These are phyloP conservation scores for Nasonia oneida DNA, from an alignment of 2,888 invertebrate genomes.

Conservation along the genomic window DNA sequence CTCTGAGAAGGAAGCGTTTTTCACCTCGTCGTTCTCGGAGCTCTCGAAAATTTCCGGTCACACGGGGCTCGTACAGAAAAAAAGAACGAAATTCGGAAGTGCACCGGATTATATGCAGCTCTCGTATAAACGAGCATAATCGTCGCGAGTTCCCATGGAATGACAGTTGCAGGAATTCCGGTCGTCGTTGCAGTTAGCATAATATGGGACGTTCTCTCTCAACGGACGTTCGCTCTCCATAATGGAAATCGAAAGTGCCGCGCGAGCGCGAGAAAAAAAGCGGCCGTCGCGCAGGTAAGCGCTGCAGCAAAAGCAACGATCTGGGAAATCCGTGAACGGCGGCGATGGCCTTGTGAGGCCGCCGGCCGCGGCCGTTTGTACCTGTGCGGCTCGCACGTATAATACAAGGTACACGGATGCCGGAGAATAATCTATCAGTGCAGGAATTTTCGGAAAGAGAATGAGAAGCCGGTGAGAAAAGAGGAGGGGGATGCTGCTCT, in stretches of 20 bases:
- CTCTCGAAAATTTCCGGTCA: slow-evolving; percentile 10
- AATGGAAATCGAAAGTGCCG: not conserved
- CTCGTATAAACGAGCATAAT: not conserved
- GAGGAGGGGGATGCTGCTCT: slow-evolving; percentile 20
- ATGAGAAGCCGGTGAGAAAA: slow-evolving; percentile 18
- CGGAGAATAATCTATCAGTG: slow-evolving; percentile 47
- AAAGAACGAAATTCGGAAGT: slow-evolving; percentile 34
- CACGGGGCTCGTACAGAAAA: not conserved
- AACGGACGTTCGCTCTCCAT: not conserved
- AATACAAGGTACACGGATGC: slow-evolving; percentile 59
- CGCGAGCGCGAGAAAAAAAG: not conserved
- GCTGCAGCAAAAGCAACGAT: slow-evolving; percentile 20
- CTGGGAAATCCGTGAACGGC: slow-evolving; percentile 43
- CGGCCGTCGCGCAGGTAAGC: not conserved
- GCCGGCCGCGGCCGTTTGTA: not conserved
- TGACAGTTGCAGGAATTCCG: slow-evolving; percentile 35
- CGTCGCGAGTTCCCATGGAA: slow-evolving; percentile 8
- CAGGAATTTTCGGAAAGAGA: slow-evolving; percentile 45
- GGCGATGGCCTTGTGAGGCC: slow-evolving; percentile 13
- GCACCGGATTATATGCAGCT: not conserved
- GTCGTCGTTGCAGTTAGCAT: not conserved
- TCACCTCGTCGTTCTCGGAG: not conserved
- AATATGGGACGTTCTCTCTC: not conserved
- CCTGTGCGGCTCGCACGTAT: slow-evolving; percentile 22
- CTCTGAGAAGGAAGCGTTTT: slow-evolving; percentile 7